These are phyloP conservation scores for Pocillopora verrucosa DNA, from an alignment of 64 coral and sea anemone genomes.

Conservation along the genomic window DNA sequence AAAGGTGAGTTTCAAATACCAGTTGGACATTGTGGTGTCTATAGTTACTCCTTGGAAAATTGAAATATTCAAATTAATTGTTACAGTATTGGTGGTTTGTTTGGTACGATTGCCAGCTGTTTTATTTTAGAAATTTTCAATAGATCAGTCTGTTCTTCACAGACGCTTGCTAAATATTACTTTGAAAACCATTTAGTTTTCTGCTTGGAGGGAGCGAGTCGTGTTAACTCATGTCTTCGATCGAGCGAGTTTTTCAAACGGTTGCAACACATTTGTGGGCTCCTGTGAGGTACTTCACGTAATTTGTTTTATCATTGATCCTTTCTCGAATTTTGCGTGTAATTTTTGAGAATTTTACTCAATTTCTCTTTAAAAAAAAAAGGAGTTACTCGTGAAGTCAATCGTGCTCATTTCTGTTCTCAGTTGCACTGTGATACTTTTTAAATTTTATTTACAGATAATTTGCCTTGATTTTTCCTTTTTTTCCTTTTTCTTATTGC, in stretches of 20 bases:
- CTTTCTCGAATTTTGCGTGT: background rate
- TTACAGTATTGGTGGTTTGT: background rate
- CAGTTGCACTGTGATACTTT: background rate
- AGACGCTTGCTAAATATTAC: background rate
- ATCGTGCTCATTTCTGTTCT: background rate
- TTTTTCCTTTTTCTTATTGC: background rate
- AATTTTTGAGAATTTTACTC: background rate
- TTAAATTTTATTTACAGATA: background rate
- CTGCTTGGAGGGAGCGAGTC: background rate
- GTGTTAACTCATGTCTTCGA: constrained; percentile 7
- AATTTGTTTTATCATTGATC: background rate
- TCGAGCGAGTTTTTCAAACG: constrained; percentile 33
- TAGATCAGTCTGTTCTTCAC: background rate
- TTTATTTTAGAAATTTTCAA: background rate
- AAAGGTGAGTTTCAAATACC: background rate
- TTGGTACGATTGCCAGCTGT: constrained; percentile 9
- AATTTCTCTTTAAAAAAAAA: background rate
- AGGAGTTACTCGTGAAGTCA: background rate
- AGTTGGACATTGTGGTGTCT: background rate
- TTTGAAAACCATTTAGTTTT: background rate
- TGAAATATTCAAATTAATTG: constrained; percentile 3
- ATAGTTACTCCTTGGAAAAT: background rate
- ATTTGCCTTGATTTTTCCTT: background rate
- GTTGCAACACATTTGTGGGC: constrained; percentile 34
- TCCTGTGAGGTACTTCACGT: constrained; percentile 31